phyloP scores from a whole-genome alignment of 1,140 invertebrate species.

The Drosophila rufa region DNA sequence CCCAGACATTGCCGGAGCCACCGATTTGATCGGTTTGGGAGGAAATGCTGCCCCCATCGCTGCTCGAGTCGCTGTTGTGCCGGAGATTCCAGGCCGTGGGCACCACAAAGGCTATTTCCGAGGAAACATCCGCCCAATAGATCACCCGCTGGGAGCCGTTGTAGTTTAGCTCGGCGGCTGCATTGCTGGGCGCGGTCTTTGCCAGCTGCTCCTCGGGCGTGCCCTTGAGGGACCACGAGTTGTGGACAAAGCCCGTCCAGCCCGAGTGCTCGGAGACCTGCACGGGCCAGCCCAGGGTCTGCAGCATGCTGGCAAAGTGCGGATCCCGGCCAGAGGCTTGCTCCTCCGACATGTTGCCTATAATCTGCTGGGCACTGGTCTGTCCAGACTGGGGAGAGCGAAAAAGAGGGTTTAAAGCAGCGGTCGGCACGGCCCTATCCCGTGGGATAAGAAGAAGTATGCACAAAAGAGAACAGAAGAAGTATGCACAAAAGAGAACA shows the following conservation, averaged over 20 bases:
- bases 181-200: slow-evolving; percentile 8
- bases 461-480: too few species aligned
- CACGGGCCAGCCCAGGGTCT: slow-evolving; percentile 94
- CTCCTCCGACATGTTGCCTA: slow-evolving; percentile 91
- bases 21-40: slow-evolving; percentile 71
- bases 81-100: slow-evolving; percentile 89
- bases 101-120: slow-evolving; percentile 97
- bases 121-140: slow-evolving; percentile 98
- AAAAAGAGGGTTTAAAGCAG: slow-evolving; percentile 87
- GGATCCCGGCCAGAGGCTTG: slow-evolving; percentile 67
- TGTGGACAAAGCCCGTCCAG: slow-evolving; percentile 95
- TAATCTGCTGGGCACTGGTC: slow-evolving; percentile 89
- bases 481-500: slow-evolving; percentile 85
- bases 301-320: slow-evolving; percentile 92
- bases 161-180: slow-evolving; percentile 55
- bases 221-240: slow-evolving; percentile 89
- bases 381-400: slow-evolving; percentile 90
- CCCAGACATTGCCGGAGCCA: slow-evolving; percentile 85
- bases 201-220: slow-evolving; percentile 57
- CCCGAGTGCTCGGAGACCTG: slow-evolving; percentile 92
- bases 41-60: slow-evolving; percentile 86
- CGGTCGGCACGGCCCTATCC: too few species aligned
- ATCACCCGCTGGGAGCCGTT: slow-evolving; percentile 90
- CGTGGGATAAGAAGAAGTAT: too few species aligned
- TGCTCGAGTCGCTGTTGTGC: slow-evolving; percentile 60